phyloP scores from a whole-genome alignment of 2,797 vertebrate species.

The Macropus fuliginosus region DNA sequence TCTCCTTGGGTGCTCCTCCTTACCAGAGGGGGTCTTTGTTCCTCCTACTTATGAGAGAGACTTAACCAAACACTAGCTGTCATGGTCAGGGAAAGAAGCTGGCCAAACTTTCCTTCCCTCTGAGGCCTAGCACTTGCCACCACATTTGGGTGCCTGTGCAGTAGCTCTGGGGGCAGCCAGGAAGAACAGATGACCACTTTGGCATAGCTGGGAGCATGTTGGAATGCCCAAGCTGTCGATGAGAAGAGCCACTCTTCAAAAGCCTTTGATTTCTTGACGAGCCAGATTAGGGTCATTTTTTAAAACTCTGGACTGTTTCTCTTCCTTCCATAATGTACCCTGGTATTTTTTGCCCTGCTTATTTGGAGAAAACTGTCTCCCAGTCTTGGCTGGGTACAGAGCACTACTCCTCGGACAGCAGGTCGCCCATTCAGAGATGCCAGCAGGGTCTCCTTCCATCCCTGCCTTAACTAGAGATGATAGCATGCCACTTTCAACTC shows the following conservation, averaged over 20 bases:
- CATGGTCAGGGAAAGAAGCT: neutral
- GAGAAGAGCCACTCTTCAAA: slow-evolving; percentile 49
- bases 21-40: neutral
- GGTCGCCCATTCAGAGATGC: neutral
- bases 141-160: neutral
- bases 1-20: slow-evolving; percentile 30
- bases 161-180: neutral
- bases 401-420: neutral
- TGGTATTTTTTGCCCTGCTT: neutral
- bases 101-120: slow-evolving; percentile 8
- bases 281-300: slow-evolving; percentile 25
- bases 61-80: slow-evolving; percentile 13
- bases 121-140: slow-evolving; percentile 17
- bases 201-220: slow-evolving; percentile 33
- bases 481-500: neutral
- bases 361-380: slow-evolving; percentile 32
- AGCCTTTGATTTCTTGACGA: slow-evolving; percentile 46
- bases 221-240: slow-evolving; percentile 45
- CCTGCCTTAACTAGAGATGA: neutral
- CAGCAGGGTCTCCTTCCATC: neutral
- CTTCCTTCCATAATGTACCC: slow-evolving; percentile 9
- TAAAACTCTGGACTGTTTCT: neutral
- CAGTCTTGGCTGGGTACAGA: neutral
- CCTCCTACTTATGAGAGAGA: slow-evolving; percentile 20
- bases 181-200: slow-evolving; percentile 1